A percentile compares a stretch with the other conserved stretches of the same genome.
phyloP scores from a whole-genome alignment of 2,113 vertebrate genomes.

The Petrocephalus zakoni region DNA sequence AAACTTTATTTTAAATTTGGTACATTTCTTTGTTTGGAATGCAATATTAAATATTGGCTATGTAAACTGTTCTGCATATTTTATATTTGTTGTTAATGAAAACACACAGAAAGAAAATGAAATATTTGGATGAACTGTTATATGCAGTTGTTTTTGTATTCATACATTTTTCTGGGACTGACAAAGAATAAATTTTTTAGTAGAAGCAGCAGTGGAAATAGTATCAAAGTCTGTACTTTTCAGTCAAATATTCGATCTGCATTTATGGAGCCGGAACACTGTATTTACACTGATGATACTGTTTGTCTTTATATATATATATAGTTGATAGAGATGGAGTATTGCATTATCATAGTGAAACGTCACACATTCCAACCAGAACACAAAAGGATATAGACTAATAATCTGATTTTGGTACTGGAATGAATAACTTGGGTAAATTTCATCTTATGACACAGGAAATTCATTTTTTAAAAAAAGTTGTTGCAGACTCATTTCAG shows the following conservation, averaged over 20 bases:
- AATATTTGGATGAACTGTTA: neutral
- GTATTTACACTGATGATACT: neutral
- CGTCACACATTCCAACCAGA: neutral
- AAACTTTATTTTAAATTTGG: neutral
- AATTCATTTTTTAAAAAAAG: neutral
- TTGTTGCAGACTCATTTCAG: neutral
- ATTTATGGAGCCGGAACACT: neutral
- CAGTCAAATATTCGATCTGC: neutral
- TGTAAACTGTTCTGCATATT: neutral
- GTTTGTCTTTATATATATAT: too few relatives aligned
- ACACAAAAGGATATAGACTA: neutral
- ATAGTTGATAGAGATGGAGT: too few relatives aligned
- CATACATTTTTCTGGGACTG: neutral
- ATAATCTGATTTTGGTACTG: neutral
- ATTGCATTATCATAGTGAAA: neutral
- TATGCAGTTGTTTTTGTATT: neutral
- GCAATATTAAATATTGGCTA: neutral
- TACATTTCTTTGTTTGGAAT: neutral
- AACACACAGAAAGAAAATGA: neutral
- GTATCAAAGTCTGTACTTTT: neutral
- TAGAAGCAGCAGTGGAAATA: neutral
- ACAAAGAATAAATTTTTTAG: neutral
- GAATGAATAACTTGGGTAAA: neutral
- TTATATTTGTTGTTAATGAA: neutral
- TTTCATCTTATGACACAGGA: neutral